phyloP scores from a whole-genome alignment of 2,113 vertebrate genomes.

The Ailuropoda melanoleuca region DNA sequence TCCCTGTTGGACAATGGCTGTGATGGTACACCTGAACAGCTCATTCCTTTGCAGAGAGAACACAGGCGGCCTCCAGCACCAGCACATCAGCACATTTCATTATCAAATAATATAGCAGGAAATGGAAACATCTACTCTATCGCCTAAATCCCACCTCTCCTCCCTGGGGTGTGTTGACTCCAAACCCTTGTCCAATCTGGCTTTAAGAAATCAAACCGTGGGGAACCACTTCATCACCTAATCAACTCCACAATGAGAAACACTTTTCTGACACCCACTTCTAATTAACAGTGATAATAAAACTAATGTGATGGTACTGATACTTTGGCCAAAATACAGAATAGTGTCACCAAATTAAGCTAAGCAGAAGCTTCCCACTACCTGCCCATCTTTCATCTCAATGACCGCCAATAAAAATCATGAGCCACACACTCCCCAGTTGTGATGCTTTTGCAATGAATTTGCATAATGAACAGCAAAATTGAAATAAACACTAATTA shows the following conservation, averaged over 20 bases:
- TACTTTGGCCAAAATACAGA: slow-evolving; percentile 43
- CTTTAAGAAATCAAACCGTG: slow-evolving; percentile 13
- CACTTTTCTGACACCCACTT: not conserved
- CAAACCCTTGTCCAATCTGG: not conserved
- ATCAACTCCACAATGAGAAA: slow-evolving; percentile 43
- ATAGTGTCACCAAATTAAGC: slow-evolving; percentile 4
- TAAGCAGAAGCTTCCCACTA: not conserved
- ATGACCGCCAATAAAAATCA: not conserved
- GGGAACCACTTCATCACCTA: not conserved
- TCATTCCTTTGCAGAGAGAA: not conserved
- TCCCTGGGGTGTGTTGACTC: not conserved
- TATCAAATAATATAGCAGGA: not conserved
- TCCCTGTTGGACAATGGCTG: not conserved
- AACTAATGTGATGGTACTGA: not conserved
- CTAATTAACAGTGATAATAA: slow-evolving; percentile 58
- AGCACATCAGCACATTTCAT: not conserved
- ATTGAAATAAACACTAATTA: slow-evolving; percentile 74
- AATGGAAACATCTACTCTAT: slow-evolving; percentile 3
- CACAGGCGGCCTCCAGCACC: not conserved
- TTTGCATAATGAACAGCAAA: slow-evolving; percentile 68
- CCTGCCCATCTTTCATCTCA: slow-evolving; percentile 47
- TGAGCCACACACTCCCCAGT: not conserved
- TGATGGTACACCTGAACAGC: not conserved
- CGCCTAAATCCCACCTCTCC: not conserved
- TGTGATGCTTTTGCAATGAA: not conserved